A percentile compares a stretch with the other conserved stretches of the same genome.
These are phyloP conservation scores for Eurytoma californica DNA, from an alignment of 2,888 invertebrate species.

Conservation along the genomic window DNA sequence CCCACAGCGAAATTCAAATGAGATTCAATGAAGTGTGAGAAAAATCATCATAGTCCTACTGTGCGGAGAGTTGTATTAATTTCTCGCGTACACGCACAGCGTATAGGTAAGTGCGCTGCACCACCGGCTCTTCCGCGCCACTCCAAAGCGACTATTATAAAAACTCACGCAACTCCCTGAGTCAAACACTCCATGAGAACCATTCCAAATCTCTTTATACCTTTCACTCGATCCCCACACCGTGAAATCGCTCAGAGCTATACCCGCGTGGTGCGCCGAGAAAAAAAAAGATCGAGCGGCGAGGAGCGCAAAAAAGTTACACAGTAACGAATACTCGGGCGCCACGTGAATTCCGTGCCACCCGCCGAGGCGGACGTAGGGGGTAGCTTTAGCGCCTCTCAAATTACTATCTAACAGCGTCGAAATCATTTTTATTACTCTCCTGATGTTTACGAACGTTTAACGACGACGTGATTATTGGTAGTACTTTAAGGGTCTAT, in stretches of 20 bases:
- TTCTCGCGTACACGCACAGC: conserved; percentile 14
- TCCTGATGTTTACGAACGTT: no score
- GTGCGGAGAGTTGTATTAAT: conserved; percentile 22
- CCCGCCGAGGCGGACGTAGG: conserved; percentile 37
- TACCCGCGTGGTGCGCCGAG: not conserved
- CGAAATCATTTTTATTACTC: conserved; percentile 35
- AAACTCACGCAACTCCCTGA: conserved; percentile 35
- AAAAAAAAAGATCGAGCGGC: not conserved
- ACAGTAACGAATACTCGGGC: conserved; percentile 33
- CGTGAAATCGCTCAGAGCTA: conserved; percentile 31
- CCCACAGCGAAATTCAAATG: conserved; percentile 11
- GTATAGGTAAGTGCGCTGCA: conserved; percentile 9
- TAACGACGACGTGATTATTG: not conserved
- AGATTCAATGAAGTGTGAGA: conserved; percentile 35
- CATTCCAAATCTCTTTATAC: conserved; percentile 29
- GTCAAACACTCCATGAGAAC: conserved; percentile 44
- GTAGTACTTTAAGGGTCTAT: no score
- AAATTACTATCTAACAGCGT: conserved; percentile 23
- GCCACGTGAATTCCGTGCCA: conserved; percentile 34
- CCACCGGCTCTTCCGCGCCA: not conserved
- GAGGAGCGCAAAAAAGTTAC: conserved; percentile 10
- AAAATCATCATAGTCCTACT: conserved; percentile 36
- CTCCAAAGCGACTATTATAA: not conserved
- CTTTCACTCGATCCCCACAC: conserved; percentile 42
- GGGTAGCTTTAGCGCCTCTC: conserved; percentile 26